phyloP scores from a whole-genome alignment of 2,797 vertebrate species.

The Urosaurus nigricauda region DNA sequence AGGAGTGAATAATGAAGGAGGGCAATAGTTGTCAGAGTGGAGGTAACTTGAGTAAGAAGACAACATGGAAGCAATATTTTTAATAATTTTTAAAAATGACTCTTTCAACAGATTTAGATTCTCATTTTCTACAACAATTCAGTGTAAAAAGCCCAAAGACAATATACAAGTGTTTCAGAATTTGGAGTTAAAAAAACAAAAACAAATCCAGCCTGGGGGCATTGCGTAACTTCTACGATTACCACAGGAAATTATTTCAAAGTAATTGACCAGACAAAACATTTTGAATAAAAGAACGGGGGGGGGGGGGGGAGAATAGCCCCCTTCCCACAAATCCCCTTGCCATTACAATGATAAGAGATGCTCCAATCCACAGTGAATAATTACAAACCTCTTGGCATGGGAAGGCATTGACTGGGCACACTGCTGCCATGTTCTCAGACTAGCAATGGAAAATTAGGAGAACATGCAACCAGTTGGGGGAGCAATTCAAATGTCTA shows the following conservation, averaged over 20 bases:
- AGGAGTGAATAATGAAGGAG: neutral
- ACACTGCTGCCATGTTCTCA: slow-evolving; percentile 22
- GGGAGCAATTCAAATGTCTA: neutral
- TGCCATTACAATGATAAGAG: slow-evolving; percentile 32
- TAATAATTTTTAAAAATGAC: slow-evolving; percentile 66
- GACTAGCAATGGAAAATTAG: neutral
- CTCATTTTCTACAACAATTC: slow-evolving; percentile 73
- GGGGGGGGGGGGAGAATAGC: neutral
- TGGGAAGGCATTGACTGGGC: slow-evolving; percentile 20
- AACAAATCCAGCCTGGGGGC: slow-evolving; percentile 56
- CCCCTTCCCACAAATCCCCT: neutral
- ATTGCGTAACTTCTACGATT: slow-evolving; percentile 41
- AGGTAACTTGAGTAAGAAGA: slow-evolving; percentile 30
- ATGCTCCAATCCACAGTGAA: neutral
- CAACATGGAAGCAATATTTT: slow-evolving; percentile 31
- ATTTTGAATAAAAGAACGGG: slow-evolving; percentile 44
- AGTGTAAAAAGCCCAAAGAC: slow-evolving; percentile 73
- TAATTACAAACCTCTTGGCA: slow-evolving; percentile 15
- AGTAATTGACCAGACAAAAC: slow-evolving; percentile 57
- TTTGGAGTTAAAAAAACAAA: slow-evolving; percentile 69
- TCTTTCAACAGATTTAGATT: slow-evolving; percentile 71
- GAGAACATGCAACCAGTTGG: neutral
- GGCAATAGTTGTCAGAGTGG: neutral
- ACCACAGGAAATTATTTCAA: slow-evolving; percentile 57
- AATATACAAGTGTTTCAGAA: slow-evolving; percentile 70